Conservation (phyloP, 64 coral and sea anemone species). For the Anthopleura sola region DNA sequence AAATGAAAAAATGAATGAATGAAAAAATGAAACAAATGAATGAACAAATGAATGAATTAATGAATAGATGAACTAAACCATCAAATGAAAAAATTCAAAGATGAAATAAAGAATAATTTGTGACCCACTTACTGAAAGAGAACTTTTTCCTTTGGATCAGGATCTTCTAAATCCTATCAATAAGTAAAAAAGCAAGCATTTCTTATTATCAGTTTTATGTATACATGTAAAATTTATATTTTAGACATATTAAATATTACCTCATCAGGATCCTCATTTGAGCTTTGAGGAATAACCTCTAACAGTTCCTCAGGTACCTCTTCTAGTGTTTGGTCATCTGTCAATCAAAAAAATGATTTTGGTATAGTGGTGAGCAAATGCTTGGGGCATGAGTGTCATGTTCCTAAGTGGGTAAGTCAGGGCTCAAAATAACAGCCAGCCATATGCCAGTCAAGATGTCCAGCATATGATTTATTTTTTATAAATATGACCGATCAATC, state of each 20-base stretch:
- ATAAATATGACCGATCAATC: too few relatives aligned
- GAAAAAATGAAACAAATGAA: background rate
- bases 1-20: background rate
- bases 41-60: background rate
- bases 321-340: background rate
- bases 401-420: background rate
- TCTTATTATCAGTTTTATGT: background rate
- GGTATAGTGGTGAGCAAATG: background rate
- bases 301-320: background rate
- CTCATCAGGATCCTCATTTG: background rate
- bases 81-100: background rate
- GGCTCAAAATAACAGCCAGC: too few relatives aligned
- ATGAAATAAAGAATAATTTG: background rate
- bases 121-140: constrained; percentile 7
- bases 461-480: too few relatives aligned
- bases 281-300: background rate
- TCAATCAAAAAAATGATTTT: background rate
- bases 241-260: background rate
- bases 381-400: background rate
- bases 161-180: background rate
- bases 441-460: too few relatives aligned
- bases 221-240: too few relatives aligned
- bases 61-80: too few relatives aligned
- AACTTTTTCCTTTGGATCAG: background rate
- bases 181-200: background rate